Evolutionary conservation across 1,140 invertebrate species (phyloP), one percentile per base, ranked within the genome.

Genomic region (Brachionus paranguensis): DNA sequence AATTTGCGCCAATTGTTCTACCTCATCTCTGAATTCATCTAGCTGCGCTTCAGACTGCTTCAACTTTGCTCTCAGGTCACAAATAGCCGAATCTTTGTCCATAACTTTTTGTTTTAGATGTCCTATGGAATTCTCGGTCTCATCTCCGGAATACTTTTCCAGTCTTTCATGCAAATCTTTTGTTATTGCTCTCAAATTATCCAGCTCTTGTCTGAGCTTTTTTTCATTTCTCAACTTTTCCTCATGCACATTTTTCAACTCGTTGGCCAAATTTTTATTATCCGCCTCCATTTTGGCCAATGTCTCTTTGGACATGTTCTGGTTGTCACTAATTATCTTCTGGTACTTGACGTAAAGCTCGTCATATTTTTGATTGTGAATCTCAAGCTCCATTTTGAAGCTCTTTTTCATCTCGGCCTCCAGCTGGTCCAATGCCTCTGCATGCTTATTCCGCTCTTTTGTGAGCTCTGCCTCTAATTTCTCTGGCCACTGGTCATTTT

Each of bases 101-200:
- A 79, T 14, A 3, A 29, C n/a, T 41, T 79, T 37, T 17, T 50
- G n/a, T n/a, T 79, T 79, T 29, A 79, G 45, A n/a, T n/a, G 2
- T 7, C 17, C 47, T 5, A 27, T 24, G 7, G 47, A 60, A 55
- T 50, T 43, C 4, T 37, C 27, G 12, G 20, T 24, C 27, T 79
- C 76, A 29, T 79, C 76, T n/a, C 12, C 50, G 0, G 76, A 60
- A 11, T 79, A 79, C 24, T 64, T 79, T 53, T 79, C 76, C 20
- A 64, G n/a, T 55, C 47, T 12, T 45, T 83, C 60, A 83, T 83
- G 81, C 29, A 83, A 72, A 45, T 83, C 81, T 83, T 83, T 83
- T 12, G 43, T 47, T 47, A 83, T 45, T 33, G 33, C 8, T 8
- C 64, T 17, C 29, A 83, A 83, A 17, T 45, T 83, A 24, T 83